Conservation (phyloP, 2,113 vertebrate genomes). For the Carassius auratus region DNA sequence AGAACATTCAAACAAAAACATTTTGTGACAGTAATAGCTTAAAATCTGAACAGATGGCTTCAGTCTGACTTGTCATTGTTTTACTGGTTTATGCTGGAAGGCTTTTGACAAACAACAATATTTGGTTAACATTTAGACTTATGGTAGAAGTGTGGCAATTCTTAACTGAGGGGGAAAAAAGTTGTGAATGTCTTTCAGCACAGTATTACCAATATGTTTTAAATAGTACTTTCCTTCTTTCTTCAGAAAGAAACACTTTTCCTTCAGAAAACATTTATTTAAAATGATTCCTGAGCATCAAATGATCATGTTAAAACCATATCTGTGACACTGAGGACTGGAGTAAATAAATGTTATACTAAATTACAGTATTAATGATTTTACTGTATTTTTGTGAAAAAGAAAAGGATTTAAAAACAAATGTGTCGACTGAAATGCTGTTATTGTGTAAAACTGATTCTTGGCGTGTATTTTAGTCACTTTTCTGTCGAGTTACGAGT, state of each 20-base stretch:
- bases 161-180: background rate
- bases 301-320: background rate
- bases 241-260: background rate
- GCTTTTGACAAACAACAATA: slow-evolving; percentile 4
- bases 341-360: background rate
- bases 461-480: background rate
- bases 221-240: background rate
- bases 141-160: background rate
- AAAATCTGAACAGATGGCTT: slow-evolving; percentile 4
- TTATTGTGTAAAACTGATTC: slow-evolving; percentile 9
- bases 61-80: background rate
- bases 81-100: background rate
- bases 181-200: background rate
- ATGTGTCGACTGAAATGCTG: background rate
- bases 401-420: background rate
- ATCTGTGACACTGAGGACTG: background rate
- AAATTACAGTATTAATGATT: background rate
- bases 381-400: no score
- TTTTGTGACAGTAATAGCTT: background rate
- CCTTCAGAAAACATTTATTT: background rate
- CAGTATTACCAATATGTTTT: background rate
- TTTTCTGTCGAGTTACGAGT: slow-evolving; percentile 23
- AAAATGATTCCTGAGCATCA: background rate
- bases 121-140: slow-evolving; percentile 3
- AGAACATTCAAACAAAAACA: background rate